Evolutionary conservation across 2,888 invertebrate genomes (phyloP).

Genomic region (Charanyca ferruginea): DNA sequence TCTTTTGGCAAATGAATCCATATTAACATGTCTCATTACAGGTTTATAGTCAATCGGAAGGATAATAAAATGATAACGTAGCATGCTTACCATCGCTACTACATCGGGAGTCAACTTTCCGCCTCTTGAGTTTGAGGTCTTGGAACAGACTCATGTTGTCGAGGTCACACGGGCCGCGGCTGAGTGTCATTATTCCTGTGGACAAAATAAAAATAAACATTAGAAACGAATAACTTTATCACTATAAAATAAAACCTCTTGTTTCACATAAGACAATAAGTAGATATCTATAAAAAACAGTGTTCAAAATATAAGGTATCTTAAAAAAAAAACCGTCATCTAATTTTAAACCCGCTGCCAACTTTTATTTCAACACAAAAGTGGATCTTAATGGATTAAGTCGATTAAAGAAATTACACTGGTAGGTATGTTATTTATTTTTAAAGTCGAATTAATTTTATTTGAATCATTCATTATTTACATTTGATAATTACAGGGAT

Average conservation of each 20-base stretch:
- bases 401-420: constrained; percentile 21
- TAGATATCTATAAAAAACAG: neutral
- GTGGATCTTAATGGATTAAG: constrained; percentile 36
- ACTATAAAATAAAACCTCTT: neutral
- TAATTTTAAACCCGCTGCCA: constrained; percentile 51
- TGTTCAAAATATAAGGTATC: constrained; percentile 16
- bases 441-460: neutral
- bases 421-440: constrained; percentile 1
- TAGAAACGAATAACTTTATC: neutral
- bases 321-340: constrained; percentile 22
- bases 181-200: constrained; percentile 99
- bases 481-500: neutral
- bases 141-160: constrained; percentile 99
- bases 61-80: constrained; percentile 25
- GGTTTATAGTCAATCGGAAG: constrained; percentile 41
- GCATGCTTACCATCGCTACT: constrained; percentile 96
- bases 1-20: constrained; percentile 29
- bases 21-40: constrained; percentile 10
- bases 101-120: constrained; percentile 99
- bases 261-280: too few species aligned
- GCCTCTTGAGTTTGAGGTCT: constrained; percentile 99
- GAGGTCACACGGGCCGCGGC: constrained; percentile 99
- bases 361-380: constrained; percentile 36
- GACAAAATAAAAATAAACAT: constrained; percentile 74
- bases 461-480: neutral